Evolutionary conservation across 2,797 vertebrate species (phyloP).

Genomic region (Esox masquinongy): DNA sequence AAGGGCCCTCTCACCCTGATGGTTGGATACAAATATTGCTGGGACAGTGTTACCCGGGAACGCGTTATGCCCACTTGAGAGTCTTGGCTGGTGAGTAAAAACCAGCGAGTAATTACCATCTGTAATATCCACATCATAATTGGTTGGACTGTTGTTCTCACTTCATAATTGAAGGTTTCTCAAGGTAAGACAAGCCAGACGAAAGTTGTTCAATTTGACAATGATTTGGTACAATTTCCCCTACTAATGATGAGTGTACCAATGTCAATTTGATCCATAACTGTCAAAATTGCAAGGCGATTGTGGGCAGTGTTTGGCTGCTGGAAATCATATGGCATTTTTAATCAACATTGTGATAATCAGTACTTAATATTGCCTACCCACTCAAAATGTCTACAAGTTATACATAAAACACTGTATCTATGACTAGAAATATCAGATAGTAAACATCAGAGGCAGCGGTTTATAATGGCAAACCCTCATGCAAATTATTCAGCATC

Average conservation of each 20-base stretch:
- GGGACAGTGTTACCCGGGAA: constrained; percentile 45
- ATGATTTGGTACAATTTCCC: neutral
- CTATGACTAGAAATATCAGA: too few relatives aligned
- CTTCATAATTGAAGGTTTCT: neutral
- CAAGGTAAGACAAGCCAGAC: neutral
- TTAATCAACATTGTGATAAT: neutral
- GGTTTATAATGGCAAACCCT: neutral
- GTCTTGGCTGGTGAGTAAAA: constrained; percentile 49
- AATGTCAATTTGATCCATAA: too few relatives aligned
- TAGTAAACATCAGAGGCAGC: neutral
- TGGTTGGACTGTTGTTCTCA: constrained; percentile 22
- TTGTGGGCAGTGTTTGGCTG: neutral
- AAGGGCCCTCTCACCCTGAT: constrained; percentile 58
- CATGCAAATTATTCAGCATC: constrained; percentile 19
- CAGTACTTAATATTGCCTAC: neutral
- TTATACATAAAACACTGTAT: neutral
- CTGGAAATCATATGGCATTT: neutral
- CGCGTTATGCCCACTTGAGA: constrained; percentile 50
- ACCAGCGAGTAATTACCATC: constrained; percentile 62
- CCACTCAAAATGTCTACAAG: neutral
- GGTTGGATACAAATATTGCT: constrained; percentile 67
- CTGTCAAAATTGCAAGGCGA: too few relatives aligned
- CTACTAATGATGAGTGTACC: neutral
- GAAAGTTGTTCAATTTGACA: neutral
- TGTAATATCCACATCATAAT: constrained; percentile 45